Percentiles rank a stretch among this genome's conserved stretches.
These are phyloP conservation scores for Numenius phaeopus DNA, from an alignment of 2,797 vertebrate genomes.

Conservation along the genomic window DNA sequence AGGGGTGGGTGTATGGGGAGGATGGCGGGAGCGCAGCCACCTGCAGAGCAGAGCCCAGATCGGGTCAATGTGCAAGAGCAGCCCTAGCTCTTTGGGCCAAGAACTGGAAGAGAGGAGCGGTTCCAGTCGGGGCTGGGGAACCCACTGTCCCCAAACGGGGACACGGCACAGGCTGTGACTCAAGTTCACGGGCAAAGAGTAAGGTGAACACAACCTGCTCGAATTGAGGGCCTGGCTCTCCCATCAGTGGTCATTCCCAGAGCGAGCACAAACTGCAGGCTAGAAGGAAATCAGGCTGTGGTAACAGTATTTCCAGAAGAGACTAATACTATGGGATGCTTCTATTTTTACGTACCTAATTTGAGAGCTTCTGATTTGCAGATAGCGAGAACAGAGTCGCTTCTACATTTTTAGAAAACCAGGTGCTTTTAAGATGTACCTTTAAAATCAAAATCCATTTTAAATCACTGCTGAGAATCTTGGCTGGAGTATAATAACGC, in stretches of 20 bases:
- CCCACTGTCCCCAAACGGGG: not conserved
- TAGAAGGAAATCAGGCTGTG: not conserved
- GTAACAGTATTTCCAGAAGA: not conserved
- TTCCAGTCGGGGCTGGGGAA: not conserved
- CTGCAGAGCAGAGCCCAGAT: not conserved
- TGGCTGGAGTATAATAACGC: conserved; percentile 20
- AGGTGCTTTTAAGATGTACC: conserved; percentile 25
- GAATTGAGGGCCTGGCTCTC: not conserved
- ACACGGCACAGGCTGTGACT: fast-evolving
- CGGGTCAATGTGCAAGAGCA: fast-evolving
- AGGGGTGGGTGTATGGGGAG: fast-evolving
- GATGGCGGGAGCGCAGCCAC: not conserved
- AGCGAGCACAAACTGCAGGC: not conserved
- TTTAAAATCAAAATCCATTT: not conserved
- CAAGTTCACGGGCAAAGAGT: not conserved
- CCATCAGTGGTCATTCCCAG: not conserved
- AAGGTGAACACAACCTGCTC: not conserved
- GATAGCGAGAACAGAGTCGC: not conserved
- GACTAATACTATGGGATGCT: not conserved
- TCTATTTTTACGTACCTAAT: not conserved
- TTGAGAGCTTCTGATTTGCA: conserved; percentile 27
- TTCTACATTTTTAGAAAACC: not conserved
- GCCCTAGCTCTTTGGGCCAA: not conserved
- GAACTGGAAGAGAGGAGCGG: not conserved
- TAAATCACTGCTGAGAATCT: conserved; percentile 1